Evolutionary conservation across 2,888 invertebrate genomes (phyloP).

Genomic region (Epistrophe grossulariae): DNA sequence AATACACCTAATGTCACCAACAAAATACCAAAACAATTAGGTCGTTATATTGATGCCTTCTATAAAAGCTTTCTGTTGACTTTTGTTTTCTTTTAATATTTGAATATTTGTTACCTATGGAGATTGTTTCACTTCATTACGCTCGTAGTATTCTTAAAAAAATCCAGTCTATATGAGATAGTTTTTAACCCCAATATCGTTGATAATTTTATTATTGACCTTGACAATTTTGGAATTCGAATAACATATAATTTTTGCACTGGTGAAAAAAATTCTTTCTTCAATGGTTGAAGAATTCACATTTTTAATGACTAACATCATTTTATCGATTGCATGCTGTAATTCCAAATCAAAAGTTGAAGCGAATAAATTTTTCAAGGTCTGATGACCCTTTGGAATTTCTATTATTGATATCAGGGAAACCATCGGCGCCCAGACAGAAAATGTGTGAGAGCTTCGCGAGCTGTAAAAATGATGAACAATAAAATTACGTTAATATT

Average conservation of each 20-base stretch:
- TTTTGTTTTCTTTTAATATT: too few relatives aligned
- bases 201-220: slow-evolving; percentile 41
- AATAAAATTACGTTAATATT: not conserved
- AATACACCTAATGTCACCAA: too few relatives aligned
- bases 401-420: not conserved
- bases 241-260: slow-evolving; percentile 26
- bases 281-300: slow-evolving; percentile 8
- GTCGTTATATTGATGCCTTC: too few relatives aligned
- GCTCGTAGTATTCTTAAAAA: too few relatives aligned
- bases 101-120: too few relatives aligned
- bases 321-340: slow-evolving; percentile 36
- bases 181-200: slow-evolving; percentile 6
- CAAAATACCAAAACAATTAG: too few relatives aligned
- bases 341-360: slow-evolving; percentile 23
- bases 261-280: slow-evolving; percentile 16
- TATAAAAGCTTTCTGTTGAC: too few relatives aligned
- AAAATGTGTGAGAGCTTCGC: not conserved
- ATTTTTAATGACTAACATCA: slow-evolving; percentile 48
- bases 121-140: too few relatives aligned
- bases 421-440: not conserved
- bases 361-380: slow-evolving; percentile 27
- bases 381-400: not conserved
- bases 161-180: too few relatives aligned
- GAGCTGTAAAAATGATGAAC: not conserved
- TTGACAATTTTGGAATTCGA: slow-evolving; percentile 49